These are phyloP conservation scores for Ophion costatus DNA, from an alignment of 2,888 invertebrate species.

Conservation along the genomic window DNA sequence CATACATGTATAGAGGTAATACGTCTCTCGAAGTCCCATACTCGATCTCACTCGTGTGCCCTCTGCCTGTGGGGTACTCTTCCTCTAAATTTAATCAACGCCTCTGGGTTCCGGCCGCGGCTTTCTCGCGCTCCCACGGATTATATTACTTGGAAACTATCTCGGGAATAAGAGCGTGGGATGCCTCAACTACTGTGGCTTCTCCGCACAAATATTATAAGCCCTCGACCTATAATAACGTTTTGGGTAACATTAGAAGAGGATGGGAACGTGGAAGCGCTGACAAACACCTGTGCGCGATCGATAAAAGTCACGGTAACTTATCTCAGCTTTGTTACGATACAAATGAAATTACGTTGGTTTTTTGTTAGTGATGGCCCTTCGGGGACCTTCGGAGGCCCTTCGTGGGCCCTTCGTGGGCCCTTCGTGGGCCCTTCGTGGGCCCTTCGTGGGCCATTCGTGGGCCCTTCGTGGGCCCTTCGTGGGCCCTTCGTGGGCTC, in stretches of 20 bases:
- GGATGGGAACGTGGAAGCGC: constrained; percentile 10
- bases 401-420: too few species aligned
- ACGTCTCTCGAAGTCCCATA: constrained; percentile 46
- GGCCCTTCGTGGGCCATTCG: too few species aligned
- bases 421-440: too few species aligned
- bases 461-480: too few species aligned
- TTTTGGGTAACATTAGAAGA: constrained; percentile 1
- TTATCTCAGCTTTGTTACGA: not conserved
- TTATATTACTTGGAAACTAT: constrained; percentile 78
- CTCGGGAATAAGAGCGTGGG: constrained; percentile 68
- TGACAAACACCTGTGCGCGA: not conserved
- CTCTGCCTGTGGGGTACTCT: constrained; percentile 60
- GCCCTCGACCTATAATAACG: constrained; percentile 21
- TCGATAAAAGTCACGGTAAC: not conserved
- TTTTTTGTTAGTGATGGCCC: not conserved
- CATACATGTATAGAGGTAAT: constrained; percentile 50
- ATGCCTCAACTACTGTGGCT: constrained; percentile 52
- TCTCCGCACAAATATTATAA: constrained; percentile 59
- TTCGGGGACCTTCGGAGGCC: too few species aligned
- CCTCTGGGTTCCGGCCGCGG: constrained; percentile 37
- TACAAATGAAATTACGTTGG: not conserved
- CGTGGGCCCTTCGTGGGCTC: too few species aligned
- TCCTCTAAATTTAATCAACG: constrained; percentile 77
- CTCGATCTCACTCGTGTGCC: constrained; percentile 39
- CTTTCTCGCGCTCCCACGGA: constrained; percentile 60